A percentile compares a stretch with the other conserved stretches of the same genome.
Conservation (phyloP, 2,888 invertebrate genomes). For the Dicranocentrus wangi region DNA sequence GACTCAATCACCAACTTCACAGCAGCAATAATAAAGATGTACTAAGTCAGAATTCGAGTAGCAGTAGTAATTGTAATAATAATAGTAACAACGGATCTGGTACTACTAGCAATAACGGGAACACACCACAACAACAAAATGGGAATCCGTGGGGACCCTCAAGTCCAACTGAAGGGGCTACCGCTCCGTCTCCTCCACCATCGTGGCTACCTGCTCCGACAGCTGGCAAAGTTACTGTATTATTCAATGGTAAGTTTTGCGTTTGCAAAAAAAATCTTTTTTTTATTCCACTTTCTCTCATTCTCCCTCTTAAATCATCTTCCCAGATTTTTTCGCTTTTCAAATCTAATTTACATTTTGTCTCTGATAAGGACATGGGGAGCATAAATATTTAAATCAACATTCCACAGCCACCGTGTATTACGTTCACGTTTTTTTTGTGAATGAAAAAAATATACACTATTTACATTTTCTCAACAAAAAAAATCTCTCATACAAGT, state of each 20-base stretch:
- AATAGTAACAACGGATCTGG: constrained; percentile 27
- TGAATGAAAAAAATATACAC: constrained; percentile 21
- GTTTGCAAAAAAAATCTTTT: not conserved
- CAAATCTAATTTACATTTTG: constrained; percentile 44
- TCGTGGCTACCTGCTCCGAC: constrained; percentile 80
- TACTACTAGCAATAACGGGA: constrained; percentile 53
- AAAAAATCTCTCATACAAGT: not conserved
- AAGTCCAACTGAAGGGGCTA: constrained; percentile 84
- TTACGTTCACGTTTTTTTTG: not conserved
- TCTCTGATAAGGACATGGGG: not conserved
- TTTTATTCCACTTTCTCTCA: constrained; percentile 12
- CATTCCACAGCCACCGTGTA: constrained; percentile 7
- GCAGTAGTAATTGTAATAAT: constrained; percentile 51
- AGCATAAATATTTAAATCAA: constrained; percentile 47
- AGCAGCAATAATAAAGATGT: constrained; percentile 34
- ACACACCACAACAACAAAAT: constrained; percentile 54
- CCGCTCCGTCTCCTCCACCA: constrained; percentile 76
- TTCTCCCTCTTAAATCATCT: not conserved
- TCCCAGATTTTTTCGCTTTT: constrained; percentile 2
- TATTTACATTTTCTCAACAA: constrained; percentile 27
- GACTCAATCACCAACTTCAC: constrained; percentile 45
- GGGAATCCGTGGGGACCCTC: constrained; percentile 80
- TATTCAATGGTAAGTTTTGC: constrained; percentile 83
- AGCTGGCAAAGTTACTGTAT: constrained; percentile 82
- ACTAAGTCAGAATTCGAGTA: constrained; percentile 49